phyloP scores from a whole-genome alignment of 2,113 vertebrate species.

The Antennarius striatus region DNA sequence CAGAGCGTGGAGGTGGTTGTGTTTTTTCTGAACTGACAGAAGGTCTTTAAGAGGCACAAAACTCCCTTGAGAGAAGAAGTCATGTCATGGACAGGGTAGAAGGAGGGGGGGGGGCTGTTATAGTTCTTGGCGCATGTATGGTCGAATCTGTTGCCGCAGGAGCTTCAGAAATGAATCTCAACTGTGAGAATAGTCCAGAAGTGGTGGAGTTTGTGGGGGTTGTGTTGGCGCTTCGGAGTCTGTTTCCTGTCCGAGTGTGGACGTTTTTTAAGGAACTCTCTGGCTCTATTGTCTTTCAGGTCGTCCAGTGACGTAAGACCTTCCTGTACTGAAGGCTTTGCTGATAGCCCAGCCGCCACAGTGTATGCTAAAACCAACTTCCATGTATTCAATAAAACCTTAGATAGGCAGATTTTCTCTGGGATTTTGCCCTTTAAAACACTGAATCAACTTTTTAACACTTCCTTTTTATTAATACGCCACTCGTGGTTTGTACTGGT shows the following conservation, averaged over 20 bases:
- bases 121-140: slow-evolving; percentile 19
- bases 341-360: slow-evolving; percentile 60
- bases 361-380: slow-evolving; percentile 65
- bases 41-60: slow-evolving; percentile 28
- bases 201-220: slow-evolving; percentile 28
- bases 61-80: slow-evolving; percentile 44
- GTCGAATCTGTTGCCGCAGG: slow-evolving; percentile 11
- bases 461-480: not conserved
- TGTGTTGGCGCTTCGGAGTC: slow-evolving; percentile 32
- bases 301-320: slow-evolving; percentile 55
- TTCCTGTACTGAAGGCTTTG: slow-evolving; percentile 74
- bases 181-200: slow-evolving; percentile 55
- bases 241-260: slow-evolving; percentile 68
- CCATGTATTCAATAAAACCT: slow-evolving; percentile 69
- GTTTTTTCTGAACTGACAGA: slow-evolving; percentile 42
- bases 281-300: slow-evolving; percentile 65
- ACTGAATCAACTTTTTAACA: slow-evolving; percentile 14
- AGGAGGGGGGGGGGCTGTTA: slow-evolving; percentile 14
- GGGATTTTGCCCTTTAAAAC: slow-evolving; percentile 48
- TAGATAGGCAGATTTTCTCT: slow-evolving; percentile 50
- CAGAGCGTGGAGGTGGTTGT: slow-evolving; percentile 20
- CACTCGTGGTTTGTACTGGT: not conserved
- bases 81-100: slow-evolving; percentile 1
- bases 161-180: slow-evolving; percentile 16
- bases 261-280: slow-evolving; percentile 61